phyloP scores from a whole-genome alignment of 2,113 vertebrate species.

The Dicentrarchus labrax region DNA sequence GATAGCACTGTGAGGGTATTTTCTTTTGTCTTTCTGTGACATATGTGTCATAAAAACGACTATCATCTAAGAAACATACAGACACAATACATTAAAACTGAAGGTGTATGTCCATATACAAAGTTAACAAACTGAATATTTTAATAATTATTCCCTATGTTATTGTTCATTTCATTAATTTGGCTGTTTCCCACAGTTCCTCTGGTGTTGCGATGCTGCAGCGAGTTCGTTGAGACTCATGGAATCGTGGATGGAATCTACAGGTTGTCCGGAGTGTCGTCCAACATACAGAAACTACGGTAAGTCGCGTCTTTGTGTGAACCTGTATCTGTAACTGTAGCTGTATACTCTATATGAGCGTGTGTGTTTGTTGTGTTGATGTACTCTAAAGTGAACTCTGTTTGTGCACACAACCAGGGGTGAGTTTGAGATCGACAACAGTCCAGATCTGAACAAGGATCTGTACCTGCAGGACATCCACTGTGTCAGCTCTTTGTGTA shows the following conservation, averaged over 20 bases:
- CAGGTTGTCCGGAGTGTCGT: constrained; percentile 93
- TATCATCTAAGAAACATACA: not conserved
- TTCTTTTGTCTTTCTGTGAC: not conserved
- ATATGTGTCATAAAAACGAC: not conserved
- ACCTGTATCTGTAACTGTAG: not conserved
- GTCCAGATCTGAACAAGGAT: constrained; percentile 88
- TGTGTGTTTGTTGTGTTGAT: not conserved
- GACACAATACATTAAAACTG: not conserved
- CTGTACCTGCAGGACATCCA: constrained; percentile 96
- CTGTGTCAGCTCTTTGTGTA: constrained; percentile 95
- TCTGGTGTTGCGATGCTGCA: constrained; percentile 89
- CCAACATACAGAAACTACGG: constrained; percentile 94
- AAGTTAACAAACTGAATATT: not conserved
- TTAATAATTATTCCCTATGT: not conserved
- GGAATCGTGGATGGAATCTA: constrained; percentile 96
- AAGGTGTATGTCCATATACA: not conserved
- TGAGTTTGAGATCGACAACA: constrained; percentile 89
- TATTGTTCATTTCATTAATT: not conserved
- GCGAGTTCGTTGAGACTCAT: constrained; percentile 92
- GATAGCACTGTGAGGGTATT: too few species aligned
- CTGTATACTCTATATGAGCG: not conserved
- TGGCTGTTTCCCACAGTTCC: constrained; percentile 84
- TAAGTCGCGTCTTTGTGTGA: constrained; percentile 51
- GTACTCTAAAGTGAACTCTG: not conserved
- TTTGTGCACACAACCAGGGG: constrained; percentile 76